phyloP scores from a whole-genome alignment of 92 coral and sea anemone genomes.

The Bergia sp. region DNA sequence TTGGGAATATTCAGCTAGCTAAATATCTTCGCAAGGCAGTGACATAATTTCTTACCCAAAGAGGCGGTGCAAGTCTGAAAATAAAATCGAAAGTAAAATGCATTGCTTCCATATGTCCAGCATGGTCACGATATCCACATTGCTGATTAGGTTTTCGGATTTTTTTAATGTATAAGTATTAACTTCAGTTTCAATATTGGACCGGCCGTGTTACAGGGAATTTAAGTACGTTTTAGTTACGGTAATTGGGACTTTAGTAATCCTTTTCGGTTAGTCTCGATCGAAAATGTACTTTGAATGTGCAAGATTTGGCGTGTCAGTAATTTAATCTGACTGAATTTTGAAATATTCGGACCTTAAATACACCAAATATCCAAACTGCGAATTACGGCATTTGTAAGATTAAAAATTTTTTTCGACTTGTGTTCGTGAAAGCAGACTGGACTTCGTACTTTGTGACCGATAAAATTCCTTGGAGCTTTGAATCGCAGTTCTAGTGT shows the following conservation, averaged over 20 bases:
- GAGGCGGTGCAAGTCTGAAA: not conserved
- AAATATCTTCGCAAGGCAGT: not conserved
- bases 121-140: not conserved
- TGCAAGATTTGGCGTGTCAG: not conserved
- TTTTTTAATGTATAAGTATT: slow-evolving; percentile 1
- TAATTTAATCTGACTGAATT: not conserved
- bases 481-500: not conserved
- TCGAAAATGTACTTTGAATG: not conserved
- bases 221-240: not conserved
- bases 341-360: not conserved
- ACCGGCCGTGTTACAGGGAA: not conserved
- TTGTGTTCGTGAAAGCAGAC: not conserved
- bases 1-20: not conserved
- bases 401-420: not conserved
- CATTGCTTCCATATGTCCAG: slow-evolving; percentile 33
- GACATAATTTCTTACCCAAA: not conserved
- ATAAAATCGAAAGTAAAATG: not conserved
- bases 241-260: not conserved
- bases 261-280: not conserved
- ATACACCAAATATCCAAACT: too few relatives aligned
- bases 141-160: not conserved
- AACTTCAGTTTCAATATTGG: not conserved
- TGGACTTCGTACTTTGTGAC: not conserved
- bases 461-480: not conserved
- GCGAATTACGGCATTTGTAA: too few relatives aligned